A percentile compares a stretch with the other conserved stretches of the same genome.
Evolutionary conservation across 1,140 invertebrate genomes (phyloP).

Genomic region (Cecropterus lyciades): DNA sequence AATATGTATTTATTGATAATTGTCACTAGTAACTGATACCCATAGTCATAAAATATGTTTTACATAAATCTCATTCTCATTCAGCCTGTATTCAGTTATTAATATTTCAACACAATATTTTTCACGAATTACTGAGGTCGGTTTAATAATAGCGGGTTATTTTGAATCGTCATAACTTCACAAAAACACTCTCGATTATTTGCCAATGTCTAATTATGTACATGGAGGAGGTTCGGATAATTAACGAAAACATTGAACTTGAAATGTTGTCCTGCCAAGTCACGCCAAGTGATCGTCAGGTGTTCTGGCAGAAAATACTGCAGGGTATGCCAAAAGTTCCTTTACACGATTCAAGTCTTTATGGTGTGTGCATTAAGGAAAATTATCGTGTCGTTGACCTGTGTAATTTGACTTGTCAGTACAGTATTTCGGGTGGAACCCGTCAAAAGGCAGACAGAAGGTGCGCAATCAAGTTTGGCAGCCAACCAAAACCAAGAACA

Average conservation of each 20-base stretch:
- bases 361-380: constrained; percentile 29
- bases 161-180: constrained; percentile 3
- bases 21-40: no score
- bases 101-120: constrained; percentile 10
- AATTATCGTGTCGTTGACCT: constrained; percentile 37
- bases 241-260: constrained; percentile 75
- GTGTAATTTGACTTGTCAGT: constrained; percentile 27
- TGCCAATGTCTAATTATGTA: constrained; percentile 40
- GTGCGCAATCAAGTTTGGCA: constrained; percentile 46
- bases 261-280: constrained; percentile 52
- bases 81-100: constrained; percentile 1
- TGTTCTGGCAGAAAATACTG: constrained; percentile 37
- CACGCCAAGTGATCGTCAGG: constrained; percentile 28
- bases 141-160: constrained; percentile 19
- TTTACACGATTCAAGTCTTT: constrained; percentile 24
- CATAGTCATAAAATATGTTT: not conserved
- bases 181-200: constrained; percentile 34
- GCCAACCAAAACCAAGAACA: constrained; percentile 44
- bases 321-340: constrained; percentile 22
- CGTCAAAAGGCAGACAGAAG: constrained; percentile 21
- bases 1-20: no score
- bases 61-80: not conserved
- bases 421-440: constrained; percentile 25
- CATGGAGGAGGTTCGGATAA: constrained; percentile 48
- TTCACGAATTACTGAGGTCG: not conserved